Evolutionary conservation across 2,888 invertebrate species (phyloP).

Genomic region (Melanotus villosus): DNA sequence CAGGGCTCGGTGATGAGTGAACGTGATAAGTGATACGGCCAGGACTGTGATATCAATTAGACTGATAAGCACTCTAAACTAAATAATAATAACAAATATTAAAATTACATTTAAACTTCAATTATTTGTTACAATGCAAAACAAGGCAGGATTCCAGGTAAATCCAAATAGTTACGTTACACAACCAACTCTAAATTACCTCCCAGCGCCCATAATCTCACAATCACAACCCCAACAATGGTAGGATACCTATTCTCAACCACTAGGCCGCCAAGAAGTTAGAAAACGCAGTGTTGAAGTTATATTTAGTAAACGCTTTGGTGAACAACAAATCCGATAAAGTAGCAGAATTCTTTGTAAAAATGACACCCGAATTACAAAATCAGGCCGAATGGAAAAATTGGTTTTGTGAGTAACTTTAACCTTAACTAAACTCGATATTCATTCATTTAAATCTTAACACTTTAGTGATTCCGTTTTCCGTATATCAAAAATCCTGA

Average conservation of each 20-base stretch:
- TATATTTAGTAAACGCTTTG: constrained; percentile 90
- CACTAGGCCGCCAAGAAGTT: constrained; percentile 81
- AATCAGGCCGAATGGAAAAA: constrained; percentile 95
- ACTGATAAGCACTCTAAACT: too few relatives aligned
- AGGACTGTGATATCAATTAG: too few relatives aligned
- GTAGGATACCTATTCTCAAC: constrained; percentile 3
- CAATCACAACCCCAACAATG: constrained; percentile 18
- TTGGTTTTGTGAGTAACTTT: constrained; percentile 92
- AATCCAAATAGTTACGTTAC: not conserved
- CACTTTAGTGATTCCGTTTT: constrained; percentile 84
- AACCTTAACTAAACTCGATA: too few relatives aligned
- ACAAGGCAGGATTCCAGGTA: not conserved
- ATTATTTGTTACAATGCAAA: constrained; percentile 8
- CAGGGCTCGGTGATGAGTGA: too few relatives aligned
- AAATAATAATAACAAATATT: too few relatives aligned
- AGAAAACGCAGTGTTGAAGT: constrained; percentile 88
- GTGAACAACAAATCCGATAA: constrained; percentile 87
- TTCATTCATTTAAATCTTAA: not conserved
- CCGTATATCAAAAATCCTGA: constrained; percentile 94
- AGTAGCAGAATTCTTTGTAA: constrained; percentile 90
- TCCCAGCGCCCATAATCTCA: constrained; percentile 6
- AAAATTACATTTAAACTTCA: too few relatives aligned
- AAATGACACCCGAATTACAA: constrained; percentile 89
- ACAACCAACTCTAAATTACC: constrained; percentile 4
- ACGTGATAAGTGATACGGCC: too few relatives aligned